Evolutionary conservation across 2,797 vertebrate genomes (phyloP).

Genomic region (Etheostoma nigrum): DNA sequence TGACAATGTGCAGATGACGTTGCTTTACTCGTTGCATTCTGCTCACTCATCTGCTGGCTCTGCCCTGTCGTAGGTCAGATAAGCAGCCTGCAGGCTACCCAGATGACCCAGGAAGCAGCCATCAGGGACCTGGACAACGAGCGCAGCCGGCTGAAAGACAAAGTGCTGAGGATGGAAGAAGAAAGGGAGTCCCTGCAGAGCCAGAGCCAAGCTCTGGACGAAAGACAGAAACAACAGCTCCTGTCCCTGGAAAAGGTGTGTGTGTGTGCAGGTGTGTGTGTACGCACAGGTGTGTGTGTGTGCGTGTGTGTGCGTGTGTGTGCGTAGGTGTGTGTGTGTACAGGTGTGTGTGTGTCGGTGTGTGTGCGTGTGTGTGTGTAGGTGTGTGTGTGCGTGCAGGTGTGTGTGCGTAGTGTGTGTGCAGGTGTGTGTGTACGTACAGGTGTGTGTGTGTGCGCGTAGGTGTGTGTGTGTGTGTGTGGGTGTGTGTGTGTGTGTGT

Average conservation of each 20-base stretch:
- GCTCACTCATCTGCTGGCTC: not conserved
- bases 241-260: constrained; percentile 93
- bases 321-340: too few relatives aligned
- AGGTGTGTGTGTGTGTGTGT: not conserved
- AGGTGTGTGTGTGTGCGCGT: too few relatives aligned
- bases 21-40: not conserved
- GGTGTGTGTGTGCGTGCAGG: not conserved
- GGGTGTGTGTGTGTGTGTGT: too few relatives aligned
- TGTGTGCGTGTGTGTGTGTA: too few relatives aligned
- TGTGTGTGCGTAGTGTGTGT: too few relatives aligned
- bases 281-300: too few relatives aligned
- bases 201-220: constrained; percentile 93
- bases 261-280: constrained; percentile 1
- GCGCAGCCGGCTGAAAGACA: constrained; percentile 93
- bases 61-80: constrained; percentile 90
- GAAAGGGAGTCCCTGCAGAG: constrained; percentile 91
- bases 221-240: constrained; percentile 94
- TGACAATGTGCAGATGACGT: constrained; percentile 10
- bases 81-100: constrained; percentile 97
- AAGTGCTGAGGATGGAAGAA: constrained; percentile 93
- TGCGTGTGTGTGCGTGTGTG: too few relatives aligned
- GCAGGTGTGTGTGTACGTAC: fast-evolving
- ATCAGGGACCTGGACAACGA: constrained; percentile 98
- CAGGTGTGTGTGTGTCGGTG: too few relatives aligned
- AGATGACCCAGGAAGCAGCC: constrained; percentile 97